These are phyloP conservation scores for Adelosebastes latens DNA, from an alignment of 2,797 vertebrate species.

Conservation along the genomic window DNA sequence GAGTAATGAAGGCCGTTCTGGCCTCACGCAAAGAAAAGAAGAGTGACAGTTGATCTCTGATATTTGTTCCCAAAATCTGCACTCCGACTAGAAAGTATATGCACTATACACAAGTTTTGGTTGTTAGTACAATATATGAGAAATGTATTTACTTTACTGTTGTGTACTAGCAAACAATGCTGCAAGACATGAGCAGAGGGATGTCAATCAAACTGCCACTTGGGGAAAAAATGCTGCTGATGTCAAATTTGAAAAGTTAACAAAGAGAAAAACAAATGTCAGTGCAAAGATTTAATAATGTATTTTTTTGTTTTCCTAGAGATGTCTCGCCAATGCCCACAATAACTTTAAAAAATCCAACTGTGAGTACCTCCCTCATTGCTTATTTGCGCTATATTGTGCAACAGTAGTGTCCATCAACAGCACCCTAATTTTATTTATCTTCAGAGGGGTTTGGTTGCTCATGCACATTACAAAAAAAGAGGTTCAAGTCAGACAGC, in stretches of 20 bases:
- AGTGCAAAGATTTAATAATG: background rate
- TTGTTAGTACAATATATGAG: background rate
- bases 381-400: background rate
- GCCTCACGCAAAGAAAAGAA: background rate
- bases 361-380: background rate
- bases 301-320: background rate
- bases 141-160: background rate
- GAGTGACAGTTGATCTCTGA: background rate
- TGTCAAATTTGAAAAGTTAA: background rate
- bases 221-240: background rate
- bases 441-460: background rate
- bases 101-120: too few species aligned
- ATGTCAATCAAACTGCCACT: background rate
- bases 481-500: too few species aligned
- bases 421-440: background rate
- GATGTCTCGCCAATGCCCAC: background rate
- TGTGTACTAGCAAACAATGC: background rate
- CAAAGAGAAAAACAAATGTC: background rate
- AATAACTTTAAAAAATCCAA: background rate
- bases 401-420: background rate
- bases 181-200: background rate
- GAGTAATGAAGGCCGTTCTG: background rate
- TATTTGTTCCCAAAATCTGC: background rate
- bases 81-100: background rate
- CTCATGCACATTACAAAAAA: background rate